phyloP scores from a whole-genome alignment of 2,113 vertebrate species.

The Phainopepla nitens region DNA sequence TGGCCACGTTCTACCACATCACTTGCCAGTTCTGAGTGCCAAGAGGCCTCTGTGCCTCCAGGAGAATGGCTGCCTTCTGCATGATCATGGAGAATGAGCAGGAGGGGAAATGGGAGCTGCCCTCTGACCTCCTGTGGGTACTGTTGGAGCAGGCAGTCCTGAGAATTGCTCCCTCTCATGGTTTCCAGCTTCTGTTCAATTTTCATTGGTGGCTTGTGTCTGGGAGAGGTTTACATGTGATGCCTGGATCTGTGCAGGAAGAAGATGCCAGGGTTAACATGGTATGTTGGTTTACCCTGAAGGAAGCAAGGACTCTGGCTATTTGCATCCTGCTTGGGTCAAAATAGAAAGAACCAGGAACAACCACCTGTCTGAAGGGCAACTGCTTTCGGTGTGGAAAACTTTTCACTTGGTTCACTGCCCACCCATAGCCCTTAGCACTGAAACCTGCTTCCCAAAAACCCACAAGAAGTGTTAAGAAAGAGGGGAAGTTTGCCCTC shows the following conservation, averaged over 20 bases:
- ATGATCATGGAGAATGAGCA: not conserved
- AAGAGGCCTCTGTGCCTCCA: rapidly evolving
- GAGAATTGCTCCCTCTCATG: not conserved
- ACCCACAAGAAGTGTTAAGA: not conserved
- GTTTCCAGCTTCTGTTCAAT: not conserved
- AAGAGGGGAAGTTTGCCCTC: not conserved
- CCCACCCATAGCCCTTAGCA: not conserved
- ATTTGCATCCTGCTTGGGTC: not conserved
- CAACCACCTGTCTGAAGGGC: not conserved
- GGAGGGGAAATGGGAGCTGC: not conserved
- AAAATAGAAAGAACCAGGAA: not conserved
- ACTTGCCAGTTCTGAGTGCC: not conserved
- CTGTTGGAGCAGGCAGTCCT: not conserved
- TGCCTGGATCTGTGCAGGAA: not conserved
- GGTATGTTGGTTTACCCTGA: not conserved
- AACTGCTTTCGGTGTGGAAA: not conserved
- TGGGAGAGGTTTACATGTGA: not conserved
- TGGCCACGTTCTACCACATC: not conserved
- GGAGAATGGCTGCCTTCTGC: not conserved
- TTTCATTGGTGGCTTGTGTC: not conserved
- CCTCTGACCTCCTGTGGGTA: not conserved
- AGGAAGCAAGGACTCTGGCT: not conserved
- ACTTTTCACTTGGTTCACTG: not conserved
- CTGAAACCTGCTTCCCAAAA: not conserved
- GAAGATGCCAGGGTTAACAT: not conserved